These are phyloP conservation scores for Cephalophus harveyi DNA, from an alignment of 2,113 vertebrate genomes.

Conservation along the genomic window DNA sequence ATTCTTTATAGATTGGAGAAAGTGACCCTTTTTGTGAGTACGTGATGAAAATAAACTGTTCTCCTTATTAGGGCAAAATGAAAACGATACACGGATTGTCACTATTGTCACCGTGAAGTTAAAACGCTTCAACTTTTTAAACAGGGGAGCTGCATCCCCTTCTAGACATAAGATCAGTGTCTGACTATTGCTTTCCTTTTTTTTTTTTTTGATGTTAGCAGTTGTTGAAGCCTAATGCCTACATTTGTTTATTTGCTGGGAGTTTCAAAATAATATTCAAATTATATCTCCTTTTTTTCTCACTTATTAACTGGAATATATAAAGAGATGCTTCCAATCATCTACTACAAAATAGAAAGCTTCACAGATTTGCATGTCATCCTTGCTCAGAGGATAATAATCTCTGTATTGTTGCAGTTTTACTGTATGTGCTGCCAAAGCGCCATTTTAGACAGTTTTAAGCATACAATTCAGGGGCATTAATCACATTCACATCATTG, in stretches of 20 bases:
- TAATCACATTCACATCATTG: not conserved
- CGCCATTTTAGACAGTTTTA: not conserved
- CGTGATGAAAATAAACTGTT: not conserved
- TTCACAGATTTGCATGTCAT: not conserved
- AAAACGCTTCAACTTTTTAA: not conserved
- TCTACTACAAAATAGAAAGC: not conserved
- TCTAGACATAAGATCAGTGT: not conserved
- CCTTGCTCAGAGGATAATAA: not conserved
- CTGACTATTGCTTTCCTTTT: not conserved
- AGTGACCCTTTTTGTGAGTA: not conserved
- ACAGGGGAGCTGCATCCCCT: not conserved
- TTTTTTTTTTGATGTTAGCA: not conserved
- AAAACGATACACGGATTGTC: not conserved
- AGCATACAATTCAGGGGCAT: not conserved
- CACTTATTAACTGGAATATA: not conserved
- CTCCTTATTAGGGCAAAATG: not conserved
- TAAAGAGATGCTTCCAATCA: not conserved
- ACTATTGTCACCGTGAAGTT: not conserved
- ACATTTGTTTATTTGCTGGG: not conserved
- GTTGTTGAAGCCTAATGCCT: not conserved
- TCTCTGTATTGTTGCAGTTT: not conserved
- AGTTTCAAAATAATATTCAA: not conserved
- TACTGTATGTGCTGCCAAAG: not conserved
- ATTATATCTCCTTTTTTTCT: not conserved
- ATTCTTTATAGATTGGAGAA: not conserved